These are phyloP conservation scores for Heteromormyrus szaboi DNA, from an alignment of 2,797 vertebrate genomes.

Conservation along the genomic window DNA sequence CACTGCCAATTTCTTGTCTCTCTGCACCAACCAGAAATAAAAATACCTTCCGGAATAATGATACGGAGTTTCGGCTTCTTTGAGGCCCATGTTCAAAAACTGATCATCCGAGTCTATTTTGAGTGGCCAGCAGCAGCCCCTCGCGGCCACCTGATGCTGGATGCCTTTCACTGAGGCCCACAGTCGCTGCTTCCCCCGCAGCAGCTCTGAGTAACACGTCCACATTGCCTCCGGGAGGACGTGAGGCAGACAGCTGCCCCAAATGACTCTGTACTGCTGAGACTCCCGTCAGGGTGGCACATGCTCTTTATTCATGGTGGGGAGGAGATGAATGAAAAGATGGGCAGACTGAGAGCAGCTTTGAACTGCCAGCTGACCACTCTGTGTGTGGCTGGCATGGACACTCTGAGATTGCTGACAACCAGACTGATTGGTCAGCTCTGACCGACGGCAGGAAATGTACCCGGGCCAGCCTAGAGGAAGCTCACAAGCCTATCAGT, in stretches of 20 bases:
- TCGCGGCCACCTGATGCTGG: neutral
- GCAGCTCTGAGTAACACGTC: neutral
- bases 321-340: neutral
- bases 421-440: neutral
- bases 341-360: neutral
- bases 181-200: neutral
- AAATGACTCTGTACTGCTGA: neutral
- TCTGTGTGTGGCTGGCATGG: neutral
- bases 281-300: neutral
- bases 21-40: neutral
- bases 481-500: neutral
- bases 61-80: neutral
- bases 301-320: neutral
- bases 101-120: neutral
- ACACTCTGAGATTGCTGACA: neutral
- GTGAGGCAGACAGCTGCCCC: neutral
- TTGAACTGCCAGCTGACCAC: neutral
- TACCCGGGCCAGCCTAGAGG: neutral
- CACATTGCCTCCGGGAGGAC: neutral
- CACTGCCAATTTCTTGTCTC: neutral
- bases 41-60: neutral
- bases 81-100: neutral
- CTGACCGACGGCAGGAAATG: neutral
- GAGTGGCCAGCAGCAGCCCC: neutral
- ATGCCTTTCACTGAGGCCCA: neutral